A percentile compares a stretch with the other conserved stretches of the same genome.
Conservation (phyloP, 2,113 vertebrate species). For the Dunckerocampus dactyliophorus region DNA sequence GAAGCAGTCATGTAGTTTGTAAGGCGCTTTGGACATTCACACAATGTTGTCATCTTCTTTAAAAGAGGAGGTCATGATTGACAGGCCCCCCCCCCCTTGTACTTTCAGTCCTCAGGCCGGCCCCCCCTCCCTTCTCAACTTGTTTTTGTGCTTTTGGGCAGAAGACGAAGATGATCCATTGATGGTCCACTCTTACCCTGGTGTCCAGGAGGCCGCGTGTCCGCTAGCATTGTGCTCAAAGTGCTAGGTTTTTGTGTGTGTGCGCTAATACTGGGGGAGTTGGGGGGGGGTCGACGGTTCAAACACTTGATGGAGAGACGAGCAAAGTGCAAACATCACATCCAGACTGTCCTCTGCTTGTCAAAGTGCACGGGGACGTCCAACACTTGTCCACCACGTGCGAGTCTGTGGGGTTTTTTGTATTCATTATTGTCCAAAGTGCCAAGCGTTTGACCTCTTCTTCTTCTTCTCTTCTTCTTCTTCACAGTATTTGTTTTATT, state of each 20-base stretch:
- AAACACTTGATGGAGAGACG: slow-evolving; percentile 19
- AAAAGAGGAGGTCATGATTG: background rate
- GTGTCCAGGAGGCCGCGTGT: slow-evolving; percentile 34
- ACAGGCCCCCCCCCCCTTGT: background rate
- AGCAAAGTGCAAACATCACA: slow-evolving; percentile 51
- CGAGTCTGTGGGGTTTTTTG: too few relatives aligned
- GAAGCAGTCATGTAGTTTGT: slow-evolving; percentile 40
- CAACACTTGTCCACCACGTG: too few relatives aligned
- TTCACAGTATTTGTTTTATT: slow-evolving; percentile 85
- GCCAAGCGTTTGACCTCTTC: slow-evolving; percentile 60
- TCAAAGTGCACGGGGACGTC: too few relatives aligned
- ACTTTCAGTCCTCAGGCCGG: background rate
- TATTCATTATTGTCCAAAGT: slow-evolving; percentile 57
- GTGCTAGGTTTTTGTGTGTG: slow-evolving; percentile 43
- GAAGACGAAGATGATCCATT: slow-evolving; percentile 20
- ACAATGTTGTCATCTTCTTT: slow-evolving; percentile 16
- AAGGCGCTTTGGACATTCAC: slow-evolving; percentile 66
- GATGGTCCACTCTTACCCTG: slow-evolving; percentile 41
- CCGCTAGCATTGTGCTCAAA: slow-evolving; percentile 58
- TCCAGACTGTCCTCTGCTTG: slow-evolving; percentile 54
- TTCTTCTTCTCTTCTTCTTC: slow-evolving; percentile 61
- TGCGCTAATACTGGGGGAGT: slow-evolving; percentile 65
- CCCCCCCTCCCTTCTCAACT: too few relatives aligned
- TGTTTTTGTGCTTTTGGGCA: slow-evolving; percentile 49
- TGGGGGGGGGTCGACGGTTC: slow-evolving; percentile 23